Conservation (phyloP, 2,888 invertebrate species). For the Nycteola revayana region DNA sequence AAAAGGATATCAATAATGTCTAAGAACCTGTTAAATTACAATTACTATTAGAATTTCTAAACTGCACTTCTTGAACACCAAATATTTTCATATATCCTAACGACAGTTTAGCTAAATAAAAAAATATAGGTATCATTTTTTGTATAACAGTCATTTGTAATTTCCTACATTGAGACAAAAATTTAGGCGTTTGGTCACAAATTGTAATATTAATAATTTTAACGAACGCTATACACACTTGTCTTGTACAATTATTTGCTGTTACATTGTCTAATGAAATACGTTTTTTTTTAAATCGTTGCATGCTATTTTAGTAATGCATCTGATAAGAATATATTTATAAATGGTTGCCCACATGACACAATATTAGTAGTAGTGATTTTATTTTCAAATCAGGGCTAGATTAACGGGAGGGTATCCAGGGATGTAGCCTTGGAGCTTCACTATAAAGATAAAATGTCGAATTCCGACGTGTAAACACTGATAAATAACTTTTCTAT, state of each 20-base stretch:
- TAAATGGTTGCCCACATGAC: too few species aligned
- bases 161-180: slow-evolving; percentile 59
- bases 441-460: too few species aligned
- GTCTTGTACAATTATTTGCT: slow-evolving; percentile 24
- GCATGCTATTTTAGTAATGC: too few species aligned
- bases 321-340: too few species aligned
- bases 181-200: slow-evolving; percentile 68
- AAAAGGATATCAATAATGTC: slow-evolving; percentile 50
- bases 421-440: too few species aligned
- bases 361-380: too few species aligned
- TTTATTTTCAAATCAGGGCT: too few species aligned
- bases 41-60: slow-evolving; percentile 56
- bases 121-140: slow-evolving; percentile 72
- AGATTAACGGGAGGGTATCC: too few species aligned
- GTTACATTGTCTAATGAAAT: slow-evolving; percentile 17
- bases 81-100: slow-evolving; percentile 68
- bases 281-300: too few species aligned
- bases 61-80: slow-evolving; percentile 73
- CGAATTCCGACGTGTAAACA: too few species aligned
- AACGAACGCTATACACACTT: slow-evolving; percentile 42
- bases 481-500: too few species aligned
- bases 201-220: slow-evolving; percentile 28
- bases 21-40: slow-evolving; percentile 54
- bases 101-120: slow-evolving; percentile 77
- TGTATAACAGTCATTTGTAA: slow-evolving; percentile 71